Evolutionary conservation across 2,888 invertebrate genomes (phyloP).

Genomic region (Drosophila picticornis): DNA sequence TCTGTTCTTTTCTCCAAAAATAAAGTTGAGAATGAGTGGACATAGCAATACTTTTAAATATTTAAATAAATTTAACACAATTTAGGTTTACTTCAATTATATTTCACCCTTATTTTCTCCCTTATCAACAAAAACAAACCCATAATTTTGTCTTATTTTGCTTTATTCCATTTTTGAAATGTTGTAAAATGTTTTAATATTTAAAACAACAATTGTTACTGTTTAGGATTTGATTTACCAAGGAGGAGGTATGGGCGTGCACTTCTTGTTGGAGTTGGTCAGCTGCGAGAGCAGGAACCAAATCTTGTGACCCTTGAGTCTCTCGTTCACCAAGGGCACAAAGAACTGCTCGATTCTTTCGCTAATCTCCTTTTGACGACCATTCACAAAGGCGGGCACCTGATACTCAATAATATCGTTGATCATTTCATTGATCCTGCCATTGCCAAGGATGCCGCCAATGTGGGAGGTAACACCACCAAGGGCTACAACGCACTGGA

Average conservation of each 20-base stretch:
- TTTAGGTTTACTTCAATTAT: background rate
- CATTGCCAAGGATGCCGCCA: slow-evolving; percentile 81
- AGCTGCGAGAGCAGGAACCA: slow-evolving; percentile 71
- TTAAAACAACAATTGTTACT: background rate
- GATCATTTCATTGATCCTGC: slow-evolving; percentile 67
- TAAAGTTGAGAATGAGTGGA: background rate
- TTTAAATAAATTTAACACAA: background rate
- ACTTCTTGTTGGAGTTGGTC: slow-evolving; percentile 40
- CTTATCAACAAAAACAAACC: background rate
- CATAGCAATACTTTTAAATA: background rate
- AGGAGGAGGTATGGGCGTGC: slow-evolving; percentile 77
- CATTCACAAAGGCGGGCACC: slow-evolving; percentile 73
- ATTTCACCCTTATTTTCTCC: background rate
- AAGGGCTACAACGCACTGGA: slow-evolving; percentile 67
- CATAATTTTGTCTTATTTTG: background rate
- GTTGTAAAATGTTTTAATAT: background rate
- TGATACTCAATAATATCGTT: slow-evolving; percentile 75
- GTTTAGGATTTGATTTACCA: slow-evolving; percentile 52
- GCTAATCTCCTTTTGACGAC: slow-evolving; percentile 74
- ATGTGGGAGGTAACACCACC: slow-evolving; percentile 77
- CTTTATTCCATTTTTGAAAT: background rate
- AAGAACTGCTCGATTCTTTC: slow-evolving; percentile 59
- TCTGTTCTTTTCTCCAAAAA: background rate
- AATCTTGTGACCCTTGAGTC: slow-evolving; percentile 78
- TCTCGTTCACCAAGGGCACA: slow-evolving; percentile 73